A percentile compares a stretch with the other conserved stretches of the same genome.
These are phyloP conservation scores for Acanthornis magna DNA, from an alignment of 2,797 vertebrate species.

Conservation along the genomic window DNA sequence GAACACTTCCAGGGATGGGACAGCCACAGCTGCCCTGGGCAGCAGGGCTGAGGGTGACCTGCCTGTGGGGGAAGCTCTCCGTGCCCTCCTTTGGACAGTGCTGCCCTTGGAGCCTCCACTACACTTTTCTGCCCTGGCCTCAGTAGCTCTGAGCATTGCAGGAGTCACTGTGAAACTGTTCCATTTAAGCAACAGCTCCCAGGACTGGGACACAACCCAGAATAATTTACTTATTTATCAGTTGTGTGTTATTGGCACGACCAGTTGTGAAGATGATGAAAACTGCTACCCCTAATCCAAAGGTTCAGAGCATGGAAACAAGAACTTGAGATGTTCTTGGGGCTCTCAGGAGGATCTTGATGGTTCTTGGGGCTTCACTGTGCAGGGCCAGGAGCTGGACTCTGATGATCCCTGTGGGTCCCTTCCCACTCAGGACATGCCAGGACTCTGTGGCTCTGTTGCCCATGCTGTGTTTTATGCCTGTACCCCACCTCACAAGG, in stretches of 20 bases:
- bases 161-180: neutral
- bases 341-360: neutral
- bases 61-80: neutral
- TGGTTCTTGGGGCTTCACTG: neutral
- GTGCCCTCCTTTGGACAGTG: rapidly evolving
- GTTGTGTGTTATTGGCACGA: rapidly evolving
- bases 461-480: neutral
- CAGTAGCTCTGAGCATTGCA: neutral
- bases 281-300: neutral
- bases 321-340: neutral
- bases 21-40: neutral
- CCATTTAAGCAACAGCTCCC: neutral
- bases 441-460: neutral
- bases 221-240: neutral
- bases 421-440: neutral
- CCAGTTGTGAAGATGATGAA: neutral
- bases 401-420: neutral
- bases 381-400: neutral
- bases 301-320: neutral
- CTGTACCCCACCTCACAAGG: rapidly evolving
- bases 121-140: neutral
- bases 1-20: neutral
- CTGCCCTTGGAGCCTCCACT: neutral
- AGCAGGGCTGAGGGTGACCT: neutral
- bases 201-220: neutral